Percentiles rank a stretch among this genome's conserved stretches.
These are phyloP conservation scores for Tenthredo scrophulariae DNA, from an alignment of 2,888 invertebrate genomes.

Conservation along the genomic window DNA sequence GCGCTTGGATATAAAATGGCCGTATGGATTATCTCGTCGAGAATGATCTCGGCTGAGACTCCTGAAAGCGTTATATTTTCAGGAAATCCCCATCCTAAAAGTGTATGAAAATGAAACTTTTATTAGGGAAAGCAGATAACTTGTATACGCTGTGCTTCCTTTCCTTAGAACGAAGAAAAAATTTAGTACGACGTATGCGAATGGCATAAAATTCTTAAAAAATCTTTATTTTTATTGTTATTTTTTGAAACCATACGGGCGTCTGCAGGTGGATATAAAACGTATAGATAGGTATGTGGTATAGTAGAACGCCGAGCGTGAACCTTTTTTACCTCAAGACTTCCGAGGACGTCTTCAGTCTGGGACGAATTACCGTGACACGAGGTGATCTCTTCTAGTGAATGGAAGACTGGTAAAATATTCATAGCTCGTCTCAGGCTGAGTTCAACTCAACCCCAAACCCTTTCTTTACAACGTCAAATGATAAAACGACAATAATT, in stretches of 20 bases:
- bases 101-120: too few species aligned
- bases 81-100: background rate
- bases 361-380: conserved; percentile 52
- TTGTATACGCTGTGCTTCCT: too few species aligned
- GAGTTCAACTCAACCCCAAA: conserved; percentile 36
- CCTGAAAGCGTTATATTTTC: background rate
- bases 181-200: background rate
- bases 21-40: background rate
- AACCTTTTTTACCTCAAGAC: background rate
- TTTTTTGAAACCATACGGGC: background rate
- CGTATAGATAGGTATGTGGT: background rate
- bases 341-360: conserved; percentile 35
- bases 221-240: background rate
- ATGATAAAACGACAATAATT: conserved; percentile 53
- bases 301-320: background rate
- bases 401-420: conserved; percentile 50
- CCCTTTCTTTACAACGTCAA: conserved; percentile 35
- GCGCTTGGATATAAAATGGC: background rate
- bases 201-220: background rate
- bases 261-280: background rate
- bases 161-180: background rate
- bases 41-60: background rate
- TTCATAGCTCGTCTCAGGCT: conserved; percentile 36
- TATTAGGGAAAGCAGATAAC: too few species aligned
- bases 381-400: conserved; percentile 38